Evolutionary conservation across 2,113 vertebrate genomes (phyloP).

Genomic region (Apodemus speciosus): DNA sequence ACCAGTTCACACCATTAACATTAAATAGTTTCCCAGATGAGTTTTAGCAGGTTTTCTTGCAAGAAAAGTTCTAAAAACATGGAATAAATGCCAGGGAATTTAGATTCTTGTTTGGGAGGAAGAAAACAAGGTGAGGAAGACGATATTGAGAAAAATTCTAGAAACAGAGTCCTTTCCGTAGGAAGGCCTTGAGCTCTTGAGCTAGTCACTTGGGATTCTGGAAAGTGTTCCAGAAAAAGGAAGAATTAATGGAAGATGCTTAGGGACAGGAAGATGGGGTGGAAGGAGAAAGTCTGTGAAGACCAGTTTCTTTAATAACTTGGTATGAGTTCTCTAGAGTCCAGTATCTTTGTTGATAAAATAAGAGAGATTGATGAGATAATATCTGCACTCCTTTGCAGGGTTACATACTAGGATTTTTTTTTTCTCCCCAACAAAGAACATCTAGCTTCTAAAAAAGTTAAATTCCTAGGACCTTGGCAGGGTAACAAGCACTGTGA

Average conservation of each 20-base stretch:
- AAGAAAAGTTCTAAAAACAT: constrained; percentile 10
- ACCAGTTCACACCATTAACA: constrained; percentile 60
- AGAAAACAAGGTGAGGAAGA: neutral
- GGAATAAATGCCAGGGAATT: constrained; percentile 19
- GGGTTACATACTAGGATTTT: neutral
- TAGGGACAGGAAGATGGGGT: neutral
- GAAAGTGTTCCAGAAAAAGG: neutral
- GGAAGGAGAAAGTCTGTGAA: neutral
- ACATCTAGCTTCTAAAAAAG: neutral
- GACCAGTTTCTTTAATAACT: constrained; percentile 1
- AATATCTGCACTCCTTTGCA: neutral
- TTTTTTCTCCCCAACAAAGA: neutral
- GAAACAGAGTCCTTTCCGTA: neutral
- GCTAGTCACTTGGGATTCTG: neutral
- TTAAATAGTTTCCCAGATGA: constrained; percentile 58
- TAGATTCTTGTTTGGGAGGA: neutral
- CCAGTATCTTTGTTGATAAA: constrained; percentile 51
- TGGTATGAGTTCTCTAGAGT: neutral
- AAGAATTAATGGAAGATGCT: neutral
- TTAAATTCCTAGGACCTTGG: neutral
- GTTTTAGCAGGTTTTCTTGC: constrained; percentile 24
- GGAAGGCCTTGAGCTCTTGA: neutral
- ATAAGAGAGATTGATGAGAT: neutral
- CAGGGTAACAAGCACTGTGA: neutral
- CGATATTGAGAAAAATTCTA: neutral